Base-by-base conservation (phyloP, 2,888 invertebrate genomes). In the Brachyptera risi region DNA sequence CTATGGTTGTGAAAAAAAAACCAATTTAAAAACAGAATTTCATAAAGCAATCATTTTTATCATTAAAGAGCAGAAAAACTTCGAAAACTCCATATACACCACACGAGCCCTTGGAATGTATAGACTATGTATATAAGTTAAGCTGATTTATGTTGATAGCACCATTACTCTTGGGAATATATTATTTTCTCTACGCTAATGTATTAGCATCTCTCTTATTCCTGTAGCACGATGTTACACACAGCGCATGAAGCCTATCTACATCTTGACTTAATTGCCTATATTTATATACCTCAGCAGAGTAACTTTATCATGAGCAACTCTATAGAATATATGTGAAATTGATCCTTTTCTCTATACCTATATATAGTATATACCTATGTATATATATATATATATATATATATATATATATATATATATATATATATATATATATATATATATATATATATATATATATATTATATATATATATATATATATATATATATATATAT, bases 261-360 rank as follows among this genome's bases (percentile, higher is more conserved):
- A 27, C 50, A 51, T 51, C 50, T 51, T 51, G 50, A 51, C 50
- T 51, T 51, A 51, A 51, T 51, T 51, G 50, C 50, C 50, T 27
- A 51, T 51, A 51, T 51, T 51, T 51, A 51, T 51, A 51, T 51
- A 51, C 50, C 50, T 24, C 50, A 51, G 50, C 27, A 51, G 31
- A 51, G 50, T 51, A 27, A 26, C 27, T 27, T 27, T 27, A 27
- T 17, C 50, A 51, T 31, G n/a, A n/a, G n/a, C n/a, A n/a, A n/a
- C n/a, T n/a, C n/a, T n/a, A n/a, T n/a, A 49, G 50, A 27, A 51
- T 51, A 7, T 51, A 51, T 51, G 50, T 13, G 50, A 51, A 51
- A 51, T 26, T 27, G 50, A 51, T 51, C 50, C 50, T 51, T 15
- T 19, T n/a, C n/a, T n/a, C n/a, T n/a, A n/a, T n/a, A n/a, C n/a